Percentiles rank a stretch among this genome's conserved stretches.
Evolutionary conservation across 1,140 invertebrate species (phyloP).

Genomic region (Lepidurus apus): DNA sequence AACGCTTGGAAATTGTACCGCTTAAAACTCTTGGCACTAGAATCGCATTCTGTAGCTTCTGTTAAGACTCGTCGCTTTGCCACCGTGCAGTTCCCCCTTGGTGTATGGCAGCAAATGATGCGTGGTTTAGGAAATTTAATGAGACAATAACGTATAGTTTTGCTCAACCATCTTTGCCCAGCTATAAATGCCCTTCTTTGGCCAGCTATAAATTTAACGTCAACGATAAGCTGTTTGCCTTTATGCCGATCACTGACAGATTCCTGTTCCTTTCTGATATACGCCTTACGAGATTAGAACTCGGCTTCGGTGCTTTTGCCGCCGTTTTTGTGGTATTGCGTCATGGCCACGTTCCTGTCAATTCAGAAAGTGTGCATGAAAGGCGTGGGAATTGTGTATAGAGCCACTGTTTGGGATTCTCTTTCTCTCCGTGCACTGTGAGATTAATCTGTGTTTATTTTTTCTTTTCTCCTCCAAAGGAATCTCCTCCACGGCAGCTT

Average conservation of each 20-base stretch:
- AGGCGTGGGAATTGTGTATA: too few relatives aligned
- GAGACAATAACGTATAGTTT: too few relatives aligned
- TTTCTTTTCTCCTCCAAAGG: not conserved
- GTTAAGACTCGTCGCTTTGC: not conserved
- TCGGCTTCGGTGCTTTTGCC: not conserved
- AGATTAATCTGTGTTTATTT: not conserved
- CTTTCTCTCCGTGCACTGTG: too few relatives aligned
- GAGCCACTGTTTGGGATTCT: too few relatives aligned
- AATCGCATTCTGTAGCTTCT: not conserved
- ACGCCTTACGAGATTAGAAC: not conserved
- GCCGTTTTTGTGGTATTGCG: not conserved
- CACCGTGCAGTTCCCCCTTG: not conserved
- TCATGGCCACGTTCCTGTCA: not conserved
- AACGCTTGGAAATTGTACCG: not conserved
- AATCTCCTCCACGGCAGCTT: not conserved
- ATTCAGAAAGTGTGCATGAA: not conserved
- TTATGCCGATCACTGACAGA: not conserved
- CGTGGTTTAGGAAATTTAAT: too few relatives aligned
- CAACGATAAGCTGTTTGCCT: too few relatives aligned
- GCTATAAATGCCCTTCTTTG: too few relatives aligned
- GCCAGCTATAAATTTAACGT: too few relatives aligned
- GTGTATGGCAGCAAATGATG: not conserved
- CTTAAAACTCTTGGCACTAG: not conserved
- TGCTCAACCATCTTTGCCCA: too few relatives aligned
- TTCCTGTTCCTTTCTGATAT: not conserved